Evolutionary conservation across 2,113 vertebrate species (phyloP).

Genomic region (Melierax canorus): DNA sequence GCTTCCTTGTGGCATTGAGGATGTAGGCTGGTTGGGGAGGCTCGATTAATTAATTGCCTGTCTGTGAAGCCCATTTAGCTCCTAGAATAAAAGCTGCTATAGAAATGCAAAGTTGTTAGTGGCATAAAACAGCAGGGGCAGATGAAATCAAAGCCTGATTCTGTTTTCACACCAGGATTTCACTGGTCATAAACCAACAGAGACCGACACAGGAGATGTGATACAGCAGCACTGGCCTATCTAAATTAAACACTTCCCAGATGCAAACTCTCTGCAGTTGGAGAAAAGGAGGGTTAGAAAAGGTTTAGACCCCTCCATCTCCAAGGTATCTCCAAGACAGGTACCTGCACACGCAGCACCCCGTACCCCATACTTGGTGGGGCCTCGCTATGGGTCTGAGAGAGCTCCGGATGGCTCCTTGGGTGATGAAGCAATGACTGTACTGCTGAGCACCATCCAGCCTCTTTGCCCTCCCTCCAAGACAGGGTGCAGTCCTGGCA

Average conservation of each 20-base stretch:
- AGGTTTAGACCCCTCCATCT: not conserved
- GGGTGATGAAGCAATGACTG: not conserved
- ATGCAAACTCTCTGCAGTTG: not conserved
- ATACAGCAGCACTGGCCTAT: not conserved
- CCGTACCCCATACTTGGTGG: accelerated
- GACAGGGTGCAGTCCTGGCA: not conserved
- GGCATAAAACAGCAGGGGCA: conserved; percentile 29
- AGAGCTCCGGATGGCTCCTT: not conserved
- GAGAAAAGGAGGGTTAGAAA: not conserved
- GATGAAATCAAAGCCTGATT: conserved; percentile 34
- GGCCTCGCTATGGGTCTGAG: not conserved
- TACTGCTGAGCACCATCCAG: not conserved
- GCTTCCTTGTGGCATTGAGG: not conserved
- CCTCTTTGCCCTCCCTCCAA: not conserved
- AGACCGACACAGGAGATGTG: not conserved
- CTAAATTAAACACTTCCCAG: conserved; percentile 5
- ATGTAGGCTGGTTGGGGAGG: conserved; percentile 8
- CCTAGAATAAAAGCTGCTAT: conserved; percentile 37
- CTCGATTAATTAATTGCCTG: conserved; percentile 56
- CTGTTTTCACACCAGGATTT: conserved; percentile 42
- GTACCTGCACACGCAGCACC: not conserved
- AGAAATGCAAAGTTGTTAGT: conserved; percentile 27
- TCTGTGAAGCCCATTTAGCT: conserved; percentile 54
- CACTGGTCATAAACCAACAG: conserved; percentile 34
- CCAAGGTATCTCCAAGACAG: not conserved